Evolutionary conservation across 1,140 invertebrate species (phyloP).

Genomic region (Phymastichus coffea): DNA sequence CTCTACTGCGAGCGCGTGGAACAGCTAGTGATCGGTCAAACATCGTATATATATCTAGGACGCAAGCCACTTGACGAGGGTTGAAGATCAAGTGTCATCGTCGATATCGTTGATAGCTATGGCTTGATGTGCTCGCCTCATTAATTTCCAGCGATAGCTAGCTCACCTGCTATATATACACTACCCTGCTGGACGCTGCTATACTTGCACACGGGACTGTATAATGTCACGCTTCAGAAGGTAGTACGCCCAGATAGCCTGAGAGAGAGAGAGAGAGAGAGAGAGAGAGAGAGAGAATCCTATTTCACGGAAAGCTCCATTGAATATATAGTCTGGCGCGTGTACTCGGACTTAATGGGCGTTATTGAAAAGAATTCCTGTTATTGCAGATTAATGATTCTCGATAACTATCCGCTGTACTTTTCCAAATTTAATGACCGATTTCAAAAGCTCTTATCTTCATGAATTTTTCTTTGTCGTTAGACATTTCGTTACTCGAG

Average conservation of each 20-base stretch:
- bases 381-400: too few relatives aligned
- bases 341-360: not conserved
- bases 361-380: slow-evolving; percentile 6
- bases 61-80: not conserved
- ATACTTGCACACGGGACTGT: too few relatives aligned
- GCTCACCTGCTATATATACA: not conserved
- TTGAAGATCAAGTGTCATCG: not conserved
- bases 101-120: slow-evolving; percentile 3
- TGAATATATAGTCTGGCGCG: too few relatives aligned
- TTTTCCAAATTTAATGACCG: too few relatives aligned
- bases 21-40: slow-evolving; percentile 18
- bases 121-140: slow-evolving; percentile 8
- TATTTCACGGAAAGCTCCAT: too few relatives aligned
- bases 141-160: slow-evolving; percentile 11
- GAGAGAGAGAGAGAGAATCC: not conserved
- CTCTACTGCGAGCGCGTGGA: slow-evolving; percentile 9
- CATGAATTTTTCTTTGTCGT: too few relatives aligned
- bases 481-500: too few relatives aligned
- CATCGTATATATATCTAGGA: too few relatives aligned
- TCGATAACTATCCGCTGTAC: too few relatives aligned
- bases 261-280: not conserved
- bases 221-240: not conserved
- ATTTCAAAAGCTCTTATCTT: too few relatives aligned
- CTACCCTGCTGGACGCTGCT: not conserved
- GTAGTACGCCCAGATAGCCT: not conserved